Conservation (phyloP, 2,888 invertebrate genomes). For the Drosophila falleni region DNA sequence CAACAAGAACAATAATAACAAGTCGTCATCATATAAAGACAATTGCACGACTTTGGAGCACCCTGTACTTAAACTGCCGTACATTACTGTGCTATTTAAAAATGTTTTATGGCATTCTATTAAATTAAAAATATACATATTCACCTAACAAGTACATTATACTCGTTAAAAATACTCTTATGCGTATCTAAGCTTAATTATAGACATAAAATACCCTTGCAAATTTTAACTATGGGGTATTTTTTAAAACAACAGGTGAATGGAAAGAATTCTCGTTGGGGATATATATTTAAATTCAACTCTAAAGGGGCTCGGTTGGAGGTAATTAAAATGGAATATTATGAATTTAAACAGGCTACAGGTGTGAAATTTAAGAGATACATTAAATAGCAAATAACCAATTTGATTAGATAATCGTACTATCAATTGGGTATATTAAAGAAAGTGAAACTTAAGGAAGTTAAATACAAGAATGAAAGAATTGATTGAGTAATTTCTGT, state of each 20-base stretch:
- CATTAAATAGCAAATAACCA: conserved; percentile 41
- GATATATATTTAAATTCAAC: conserved; percentile 2
- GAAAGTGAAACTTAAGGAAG: conserved; percentile 20
- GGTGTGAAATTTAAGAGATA: conserved; percentile 50
- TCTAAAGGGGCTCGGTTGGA: conserved; percentile 30
- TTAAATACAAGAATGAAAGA: neutral
- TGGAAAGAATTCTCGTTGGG: conserved; percentile 1
- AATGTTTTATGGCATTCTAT: neutral
- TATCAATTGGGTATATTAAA: conserved; percentile 2
- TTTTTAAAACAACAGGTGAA: conserved; percentile 39
- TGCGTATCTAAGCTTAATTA: neutral
- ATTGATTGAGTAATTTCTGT: neutral
- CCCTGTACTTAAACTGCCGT: conserved; percentile 9
- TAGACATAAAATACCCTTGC: neutral
- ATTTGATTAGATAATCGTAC: conserved; percentile 28
- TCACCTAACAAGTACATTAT: neutral
- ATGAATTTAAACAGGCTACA: conserved; percentile 34
- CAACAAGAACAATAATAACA: conserved; percentile 33
- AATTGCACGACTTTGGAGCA: neutral
- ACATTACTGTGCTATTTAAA: neutral
- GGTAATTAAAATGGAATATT: conserved; percentile 22
- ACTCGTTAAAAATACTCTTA: neutral
- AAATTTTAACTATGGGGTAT: neutral
- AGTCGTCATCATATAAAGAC: neutral
- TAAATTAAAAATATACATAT: neutral